A percentile compares a stretch with the other conserved stretches of the same genome.
Conservation (phyloP, 2,113 vertebrate genomes). For the Lophochroa leadbeateri region DNA sequence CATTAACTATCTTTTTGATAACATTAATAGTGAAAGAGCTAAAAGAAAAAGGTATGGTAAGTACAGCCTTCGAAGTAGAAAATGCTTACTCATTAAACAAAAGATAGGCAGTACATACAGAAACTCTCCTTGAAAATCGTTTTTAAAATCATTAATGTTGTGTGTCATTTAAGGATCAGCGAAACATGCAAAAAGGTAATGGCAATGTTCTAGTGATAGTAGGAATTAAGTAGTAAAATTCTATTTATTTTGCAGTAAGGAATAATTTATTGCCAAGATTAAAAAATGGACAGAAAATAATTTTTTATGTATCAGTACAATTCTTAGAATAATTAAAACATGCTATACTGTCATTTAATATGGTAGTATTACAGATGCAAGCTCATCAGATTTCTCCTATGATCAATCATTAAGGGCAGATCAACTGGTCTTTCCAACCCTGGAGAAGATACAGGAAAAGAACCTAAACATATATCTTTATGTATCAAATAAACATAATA, state of each 20-base stretch:
- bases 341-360: background rate
- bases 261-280: background rate
- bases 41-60: background rate
- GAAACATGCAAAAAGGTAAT: background rate
- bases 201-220: background rate
- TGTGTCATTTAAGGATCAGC: background rate
- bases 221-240: background rate
- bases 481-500: background rate
- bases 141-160: background rate
- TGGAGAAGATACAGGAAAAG: background rate
- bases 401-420: background rate
- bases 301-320: background rate
- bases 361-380: background rate
- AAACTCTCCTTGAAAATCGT: conserved; percentile 33
- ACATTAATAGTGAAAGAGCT: background rate
- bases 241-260: conserved; percentile 7
- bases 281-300: background rate
- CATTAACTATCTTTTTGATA: background rate
- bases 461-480: background rate
- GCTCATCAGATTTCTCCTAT: background rate
- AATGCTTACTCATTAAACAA: background rate
- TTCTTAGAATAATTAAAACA: background rate
- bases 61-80: background rate
- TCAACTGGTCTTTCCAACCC: background rate
- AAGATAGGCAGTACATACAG: background rate